Conservation (phyloP, 1,140 invertebrate genomes). For the Macrosteles quadrilineatus region DNA sequence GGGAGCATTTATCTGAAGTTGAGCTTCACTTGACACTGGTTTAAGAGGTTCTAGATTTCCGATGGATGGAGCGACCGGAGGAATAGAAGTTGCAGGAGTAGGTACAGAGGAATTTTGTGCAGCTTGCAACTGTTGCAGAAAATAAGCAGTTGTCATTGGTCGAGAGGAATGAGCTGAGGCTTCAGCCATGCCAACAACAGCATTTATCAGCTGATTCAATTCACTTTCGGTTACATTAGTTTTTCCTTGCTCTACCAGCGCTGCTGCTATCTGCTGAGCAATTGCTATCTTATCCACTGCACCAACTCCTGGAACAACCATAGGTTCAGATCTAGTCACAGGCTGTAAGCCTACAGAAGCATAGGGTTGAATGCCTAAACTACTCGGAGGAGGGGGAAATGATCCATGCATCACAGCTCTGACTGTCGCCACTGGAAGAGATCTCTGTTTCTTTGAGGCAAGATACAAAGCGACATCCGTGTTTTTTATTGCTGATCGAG, state of each 20-base stretch:
- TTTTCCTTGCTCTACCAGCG: constrained; percentile 72
- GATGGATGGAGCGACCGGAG: not conserved
- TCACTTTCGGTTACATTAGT: constrained; percentile 75
- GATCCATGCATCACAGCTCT: not conserved
- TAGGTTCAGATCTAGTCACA: constrained; percentile 52
- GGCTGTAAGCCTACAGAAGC: constrained; percentile 36
- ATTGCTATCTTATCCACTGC: constrained; percentile 70
- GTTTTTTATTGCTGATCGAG: constrained; percentile 55
- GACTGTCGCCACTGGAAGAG: not conserved
- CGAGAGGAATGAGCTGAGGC: constrained; percentile 45
- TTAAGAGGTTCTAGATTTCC: constrained; percentile 29
- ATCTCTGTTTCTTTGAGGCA: constrained; percentile 36
- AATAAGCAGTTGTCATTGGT: constrained; percentile 19
- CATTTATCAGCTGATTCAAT: constrained; percentile 72
- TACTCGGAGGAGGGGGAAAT: not conserved
- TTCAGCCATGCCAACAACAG: constrained; percentile 67
- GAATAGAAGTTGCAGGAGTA: too few species aligned
- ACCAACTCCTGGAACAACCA: constrained; percentile 66
- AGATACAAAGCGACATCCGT: constrained; percentile 42
- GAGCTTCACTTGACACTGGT: not conserved
- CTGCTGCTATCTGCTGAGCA: constrained; percentile 73
- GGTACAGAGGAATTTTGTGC: too few species aligned
- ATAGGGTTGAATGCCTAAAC: too few species aligned
- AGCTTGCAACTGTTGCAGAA: not conserved
- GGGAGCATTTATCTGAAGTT: not conserved